phyloP scores from a whole-genome alignment of 2,797 vertebrate species.

The Pantherophis alleghaniensis region DNA sequence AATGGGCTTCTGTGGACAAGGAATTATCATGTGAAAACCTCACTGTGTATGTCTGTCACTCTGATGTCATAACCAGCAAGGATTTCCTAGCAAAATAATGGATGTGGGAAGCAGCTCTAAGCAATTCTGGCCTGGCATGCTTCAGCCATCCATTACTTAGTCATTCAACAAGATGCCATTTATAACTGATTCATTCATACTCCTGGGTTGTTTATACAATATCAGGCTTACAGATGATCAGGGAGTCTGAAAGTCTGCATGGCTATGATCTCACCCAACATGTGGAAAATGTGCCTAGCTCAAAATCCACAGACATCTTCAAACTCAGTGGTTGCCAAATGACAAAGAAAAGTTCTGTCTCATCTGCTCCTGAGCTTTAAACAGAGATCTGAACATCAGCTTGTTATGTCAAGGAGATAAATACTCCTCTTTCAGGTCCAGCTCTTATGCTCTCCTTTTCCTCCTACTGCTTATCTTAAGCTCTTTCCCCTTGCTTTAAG shows the following conservation, averaged over 20 bases:
- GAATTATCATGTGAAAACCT: not conserved
- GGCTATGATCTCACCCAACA: slow-evolving; percentile 5
- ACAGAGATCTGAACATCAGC: not conserved
- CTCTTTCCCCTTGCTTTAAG: not conserved
- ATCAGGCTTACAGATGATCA: slow-evolving; percentile 4
- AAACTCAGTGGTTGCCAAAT: not conserved
- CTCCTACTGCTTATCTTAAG: not conserved
- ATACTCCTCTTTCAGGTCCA: not conserved
- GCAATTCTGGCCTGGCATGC: not conserved
- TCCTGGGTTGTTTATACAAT: slow-evolving; percentile 21
- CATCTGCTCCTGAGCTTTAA: not conserved
- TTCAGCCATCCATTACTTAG: not conserved
- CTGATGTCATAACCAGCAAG: not conserved
- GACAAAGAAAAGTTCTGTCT: not conserved
- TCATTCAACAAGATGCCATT: slow-evolving; percentile 17
- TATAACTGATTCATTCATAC: slow-evolving; percentile 32
- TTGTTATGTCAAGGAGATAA: not conserved
- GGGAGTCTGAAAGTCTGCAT: slow-evolving; percentile 28
- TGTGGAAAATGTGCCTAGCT: not conserved
- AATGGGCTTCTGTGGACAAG: not conserved
- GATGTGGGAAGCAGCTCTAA: not conserved
- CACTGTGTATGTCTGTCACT: not conserved
- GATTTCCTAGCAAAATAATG: slow-evolving; percentile 2
- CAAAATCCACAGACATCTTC: not conserved
- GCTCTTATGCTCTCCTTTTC: not conserved